Evolutionary conservation across 1,140 invertebrate species (phyloP).

Genomic region (Latrodectus geometricus): DNA sequence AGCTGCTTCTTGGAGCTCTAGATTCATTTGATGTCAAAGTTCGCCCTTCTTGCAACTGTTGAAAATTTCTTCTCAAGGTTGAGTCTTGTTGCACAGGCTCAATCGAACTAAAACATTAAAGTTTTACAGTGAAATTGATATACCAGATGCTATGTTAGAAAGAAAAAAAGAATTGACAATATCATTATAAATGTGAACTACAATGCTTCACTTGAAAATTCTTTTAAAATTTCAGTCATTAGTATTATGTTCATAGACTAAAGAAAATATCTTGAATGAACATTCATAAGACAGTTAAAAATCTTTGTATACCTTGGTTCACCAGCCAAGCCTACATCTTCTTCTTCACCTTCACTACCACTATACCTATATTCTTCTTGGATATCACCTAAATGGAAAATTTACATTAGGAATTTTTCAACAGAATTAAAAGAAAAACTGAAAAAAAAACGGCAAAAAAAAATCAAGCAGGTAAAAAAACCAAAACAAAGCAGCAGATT

Average conservation of each 20-base stretch:
- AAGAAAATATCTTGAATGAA: neutral
- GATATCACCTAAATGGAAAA: conserved; percentile 49
- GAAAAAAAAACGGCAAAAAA: conserved; percentile 3
- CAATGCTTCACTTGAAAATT: no score
- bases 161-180: no score
- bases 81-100: conserved; percentile 61
- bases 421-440: neutral
- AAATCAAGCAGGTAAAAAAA: neutral
- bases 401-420: neutral
- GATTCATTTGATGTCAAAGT: conserved; percentile 73
- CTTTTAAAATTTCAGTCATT: neutral
- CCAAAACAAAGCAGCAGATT: conserved; percentile 7
- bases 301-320: conserved; percentile 43
- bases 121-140: no score
- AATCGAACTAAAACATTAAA: conserved; percentile 49
- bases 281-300: neutral
- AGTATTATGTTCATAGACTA: neutral
- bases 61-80: conserved; percentile 79
- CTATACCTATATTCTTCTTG: conserved; percentile 67
- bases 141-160: no score
- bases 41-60: conserved; percentile 93
- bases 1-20: conserved; percentile 39
- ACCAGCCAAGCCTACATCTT: conserved; percentile 64
- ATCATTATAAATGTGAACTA: no score
- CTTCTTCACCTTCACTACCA: conserved; percentile 69